A percentile compares a stretch with the other conserved stretches of the same genome.
phyloP scores from a whole-genome alignment of 2,888 invertebrate genomes.

The Himalopsyche anomala region DNA sequence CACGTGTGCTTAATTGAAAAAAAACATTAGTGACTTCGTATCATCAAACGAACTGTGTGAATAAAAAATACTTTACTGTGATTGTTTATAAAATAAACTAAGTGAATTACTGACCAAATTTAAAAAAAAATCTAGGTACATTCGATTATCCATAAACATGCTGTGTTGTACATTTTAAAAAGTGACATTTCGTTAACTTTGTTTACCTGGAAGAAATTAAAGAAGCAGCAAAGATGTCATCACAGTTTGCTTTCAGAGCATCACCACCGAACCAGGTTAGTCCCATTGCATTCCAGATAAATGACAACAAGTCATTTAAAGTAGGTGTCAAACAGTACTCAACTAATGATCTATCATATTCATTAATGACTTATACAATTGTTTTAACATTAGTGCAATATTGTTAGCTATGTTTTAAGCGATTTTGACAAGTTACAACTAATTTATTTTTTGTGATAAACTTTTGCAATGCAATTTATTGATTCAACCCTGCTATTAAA shows the following conservation, averaged over 20 bases:
- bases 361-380: not conserved
- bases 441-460: slow-evolving; percentile 60
- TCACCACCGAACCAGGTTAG: slow-evolving; percentile 77
- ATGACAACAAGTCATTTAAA: not conserved
- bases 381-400: not conserved
- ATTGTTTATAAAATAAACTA: slow-evolving; percentile 1
- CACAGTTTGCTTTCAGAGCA: slow-evolving; percentile 77
- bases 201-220: slow-evolving; percentile 19
- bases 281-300: slow-evolving; percentile 44
- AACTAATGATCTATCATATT: not conserved
- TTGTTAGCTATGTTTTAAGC: not conserved
- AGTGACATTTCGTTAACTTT: slow-evolving; percentile 55
- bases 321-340: not conserved
- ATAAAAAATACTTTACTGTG: not conserved
- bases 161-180: slow-evolving; percentile 33
- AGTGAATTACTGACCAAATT: not conserved
- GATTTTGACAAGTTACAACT: slow-evolving; percentile 35
- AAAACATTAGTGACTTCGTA: slow-evolving; percentile 20
- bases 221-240: slow-evolving; percentile 71
- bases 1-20: slow-evolving; percentile 2
- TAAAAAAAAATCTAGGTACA: slow-evolving; percentile 25
- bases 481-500: slow-evolving; percentile 3
- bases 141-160: slow-evolving; percentile 6
- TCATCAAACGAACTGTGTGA: slow-evolving; percentile 9
- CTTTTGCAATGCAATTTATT: slow-evolving; percentile 54